Base-by-base conservation (phyloP, 2,797 vertebrate species). In the Tragelaphus eurycerus region DNA sequence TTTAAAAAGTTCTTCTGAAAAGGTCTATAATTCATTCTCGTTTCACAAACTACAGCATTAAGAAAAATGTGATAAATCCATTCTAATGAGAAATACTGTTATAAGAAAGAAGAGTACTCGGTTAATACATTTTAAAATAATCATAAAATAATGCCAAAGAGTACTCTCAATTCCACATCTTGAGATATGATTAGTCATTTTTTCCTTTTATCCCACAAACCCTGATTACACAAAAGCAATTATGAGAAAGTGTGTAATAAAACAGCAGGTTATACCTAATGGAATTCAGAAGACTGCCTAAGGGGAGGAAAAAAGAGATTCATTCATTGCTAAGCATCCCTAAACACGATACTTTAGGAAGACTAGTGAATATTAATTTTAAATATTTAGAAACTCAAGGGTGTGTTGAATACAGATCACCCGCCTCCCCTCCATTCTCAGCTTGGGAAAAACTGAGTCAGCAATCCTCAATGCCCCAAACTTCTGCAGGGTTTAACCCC, bases 71-170 rank as follows among this genome's bases (percentile, higher is more conserved):
- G 92, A 98, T 98, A 97, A 98, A 98, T 98, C 96, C 95, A 93
- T 92, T 95, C 90, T 98, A 98, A 98, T 98, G 97, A 98, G 97
- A 85, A 95, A 97, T 89, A 98, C 97, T 97, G 86, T 90, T 98
- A 98, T 86, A 96, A 98, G 93, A 98, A 98, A 95, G 95, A 97
- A 98, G 94, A 76, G 83, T 92, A 93, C 97, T 92, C 74, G 83
- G 94, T 97, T 98, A 98, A 98, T 98, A 97, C 86, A 98, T 92
- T 98, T 98, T 98, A 97, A 98, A 98, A 98, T 97, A 98, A 98
- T 98, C 97, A 93, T 98, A 38, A 97, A 98, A 98, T 95, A 98
- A 98, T 95, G 90, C 96, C 95, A 96, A 71, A 89, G 97, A 97
- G 95, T 90, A 97, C 96, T 90, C 91, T 95, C 86, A 92, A 83